These are phyloP conservation scores for Thysanoteuthis rhombus DNA, from an alignment of 2,888 invertebrate genomes.

Conservation along the genomic window DNA sequence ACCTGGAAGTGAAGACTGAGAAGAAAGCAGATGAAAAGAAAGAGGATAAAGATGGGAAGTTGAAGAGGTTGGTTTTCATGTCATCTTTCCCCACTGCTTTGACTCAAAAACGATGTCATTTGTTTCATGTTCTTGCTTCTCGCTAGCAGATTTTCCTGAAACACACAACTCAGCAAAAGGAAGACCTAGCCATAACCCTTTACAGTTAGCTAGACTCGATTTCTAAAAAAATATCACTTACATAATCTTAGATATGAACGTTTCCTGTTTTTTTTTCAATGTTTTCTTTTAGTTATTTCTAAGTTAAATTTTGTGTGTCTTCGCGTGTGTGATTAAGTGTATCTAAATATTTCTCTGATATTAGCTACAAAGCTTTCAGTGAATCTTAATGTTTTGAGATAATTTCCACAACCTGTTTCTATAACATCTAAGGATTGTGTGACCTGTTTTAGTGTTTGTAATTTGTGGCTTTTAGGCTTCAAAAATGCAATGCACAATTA, in stretches of 20 bases:
- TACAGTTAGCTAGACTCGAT: not conserved
- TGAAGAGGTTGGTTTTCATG: slow-evolving; percentile 49
- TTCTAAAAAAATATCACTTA: not conserved
- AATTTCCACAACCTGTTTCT: not conserved
- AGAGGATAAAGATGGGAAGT: slow-evolving; percentile 51
- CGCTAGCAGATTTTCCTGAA: slow-evolving; percentile 14
- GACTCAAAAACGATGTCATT: slow-evolving; percentile 27
- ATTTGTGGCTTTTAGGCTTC: not conserved
- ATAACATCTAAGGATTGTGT: not conserved
- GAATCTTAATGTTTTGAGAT: not conserved
- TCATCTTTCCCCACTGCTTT: slow-evolving; percentile 32
- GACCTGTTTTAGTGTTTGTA: not conserved
- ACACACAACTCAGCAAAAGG: not conserved
- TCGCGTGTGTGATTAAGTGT: not conserved
- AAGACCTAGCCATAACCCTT: slow-evolving; percentile 32
- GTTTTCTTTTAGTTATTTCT: not conserved
- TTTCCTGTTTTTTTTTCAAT: not conserved
- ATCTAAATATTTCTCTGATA: not conserved
- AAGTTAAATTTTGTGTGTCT: not conserved
- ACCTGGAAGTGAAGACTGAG: slow-evolving; percentile 43
- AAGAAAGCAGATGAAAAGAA: slow-evolving; percentile 49
- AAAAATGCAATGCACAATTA: not conserved
- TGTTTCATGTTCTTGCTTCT: slow-evolving; percentile 28
- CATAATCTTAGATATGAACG: not conserved
- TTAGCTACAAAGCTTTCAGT: not conserved